Conservation (phyloP, 2,797 vertebrate species). For the Sebastes oblongus region DNA sequence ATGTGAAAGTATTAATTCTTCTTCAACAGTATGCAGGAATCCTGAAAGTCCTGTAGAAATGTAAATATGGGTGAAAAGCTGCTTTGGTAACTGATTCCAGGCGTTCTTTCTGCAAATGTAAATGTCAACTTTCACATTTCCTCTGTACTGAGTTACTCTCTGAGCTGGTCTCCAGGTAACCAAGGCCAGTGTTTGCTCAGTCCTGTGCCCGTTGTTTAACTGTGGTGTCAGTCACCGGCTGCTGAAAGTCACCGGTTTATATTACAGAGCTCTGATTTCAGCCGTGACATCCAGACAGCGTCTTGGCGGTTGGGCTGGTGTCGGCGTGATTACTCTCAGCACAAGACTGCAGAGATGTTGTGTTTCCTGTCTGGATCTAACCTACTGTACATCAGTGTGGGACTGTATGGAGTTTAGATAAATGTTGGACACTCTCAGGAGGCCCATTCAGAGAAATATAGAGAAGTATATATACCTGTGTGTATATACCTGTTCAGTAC, state of each 20-base stretch:
- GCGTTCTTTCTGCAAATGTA: neutral
- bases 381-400: neutral
- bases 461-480: neutral
- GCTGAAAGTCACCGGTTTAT: constrained; percentile 25
- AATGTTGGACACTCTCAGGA: neutral
- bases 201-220: constrained; percentile 51
- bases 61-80: neutral
- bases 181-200: constrained; percentile 32
- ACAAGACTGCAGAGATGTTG: neutral
- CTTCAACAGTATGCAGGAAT: neutral
- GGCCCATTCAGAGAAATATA: neutral
- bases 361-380: neutral
- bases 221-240: constrained; percentile 19
- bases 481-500: neutral
- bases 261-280: constrained; percentile 53
- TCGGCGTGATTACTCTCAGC: neutral
- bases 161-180: constrained; percentile 37
- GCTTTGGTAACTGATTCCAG: neutral
- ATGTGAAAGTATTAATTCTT: neutral
- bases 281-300: neutral
- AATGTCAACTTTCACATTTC: neutral
- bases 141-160: neutral
- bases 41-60: neutral
- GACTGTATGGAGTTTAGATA: neutral
- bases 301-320: neutral